Conservation (phyloP, 2,888 invertebrate genomes). For the Eupithecia exiguata region DNA sequence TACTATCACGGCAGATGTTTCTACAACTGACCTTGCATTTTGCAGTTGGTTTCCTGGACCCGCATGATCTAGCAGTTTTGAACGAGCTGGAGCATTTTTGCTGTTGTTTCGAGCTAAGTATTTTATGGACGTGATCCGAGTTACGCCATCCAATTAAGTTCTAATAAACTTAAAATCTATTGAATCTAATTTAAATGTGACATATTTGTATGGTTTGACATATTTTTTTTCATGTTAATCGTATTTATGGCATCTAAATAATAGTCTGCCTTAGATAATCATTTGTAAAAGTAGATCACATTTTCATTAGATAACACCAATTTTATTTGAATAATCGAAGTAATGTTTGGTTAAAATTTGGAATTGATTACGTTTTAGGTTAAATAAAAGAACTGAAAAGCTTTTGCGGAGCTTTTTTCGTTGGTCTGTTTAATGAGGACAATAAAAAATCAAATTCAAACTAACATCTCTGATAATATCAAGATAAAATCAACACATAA, state of each 20-base stretch:
- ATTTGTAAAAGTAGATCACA: no score
- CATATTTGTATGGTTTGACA: neutral
- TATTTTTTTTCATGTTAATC: no score
- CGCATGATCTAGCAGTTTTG: slow-evolving; percentile 10
- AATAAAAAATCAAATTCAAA: neutral
- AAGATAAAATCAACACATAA: neutral
- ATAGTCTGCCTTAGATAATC: no score
- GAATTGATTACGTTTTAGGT: neutral
- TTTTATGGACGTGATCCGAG: neutral
- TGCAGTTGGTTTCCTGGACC: slow-evolving; percentile 9
- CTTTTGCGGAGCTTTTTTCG: neutral
- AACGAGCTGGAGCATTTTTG: neutral
- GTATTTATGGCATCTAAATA: no score
- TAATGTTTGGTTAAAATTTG: neutral
- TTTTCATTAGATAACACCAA: no score
- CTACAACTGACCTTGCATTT: slow-evolving; percentile 37
- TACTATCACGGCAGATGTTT: slow-evolving; percentile 67
- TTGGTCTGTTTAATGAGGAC: neutral
- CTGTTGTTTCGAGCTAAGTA: neutral
- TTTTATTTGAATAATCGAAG: no score
- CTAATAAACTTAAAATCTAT: no score
- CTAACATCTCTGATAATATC: neutral
- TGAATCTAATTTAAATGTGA: neutral
- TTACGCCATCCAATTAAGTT: neutral
- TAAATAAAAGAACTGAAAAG: neutral